phyloP scores from a whole-genome alignment of 2,113 vertebrate species.

The Corynorhinus townsendii region DNA sequence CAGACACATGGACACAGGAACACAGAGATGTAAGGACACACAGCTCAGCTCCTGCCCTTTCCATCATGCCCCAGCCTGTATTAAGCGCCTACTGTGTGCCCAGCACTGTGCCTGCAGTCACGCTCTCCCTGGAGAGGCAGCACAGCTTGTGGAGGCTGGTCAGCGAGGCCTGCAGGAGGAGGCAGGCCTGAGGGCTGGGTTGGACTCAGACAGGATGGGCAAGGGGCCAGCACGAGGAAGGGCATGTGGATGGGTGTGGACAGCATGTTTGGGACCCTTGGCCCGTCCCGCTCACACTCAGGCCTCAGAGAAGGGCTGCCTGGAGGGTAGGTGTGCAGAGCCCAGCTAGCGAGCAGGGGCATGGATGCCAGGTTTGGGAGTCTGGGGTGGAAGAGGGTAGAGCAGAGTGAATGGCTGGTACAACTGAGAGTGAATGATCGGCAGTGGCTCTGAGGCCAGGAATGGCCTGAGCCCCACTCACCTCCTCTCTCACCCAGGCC shows the following conservation, averaged over 20 bases:
- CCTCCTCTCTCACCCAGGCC: slow-evolving; percentile 79
- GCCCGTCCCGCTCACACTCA: background rate
- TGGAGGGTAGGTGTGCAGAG: background rate
- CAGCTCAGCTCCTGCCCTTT: background rate
- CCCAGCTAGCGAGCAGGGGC: background rate
- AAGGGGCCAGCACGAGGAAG: background rate
- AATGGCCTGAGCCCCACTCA: slow-evolving; percentile 47
- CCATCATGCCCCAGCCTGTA: background rate
- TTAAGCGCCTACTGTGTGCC: background rate
- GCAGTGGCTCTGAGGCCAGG: background rate
- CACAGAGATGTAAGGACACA: background rate
- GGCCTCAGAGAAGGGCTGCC: background rate
- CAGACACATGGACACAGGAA: background rate
- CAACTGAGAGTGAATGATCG: rapidly evolving
- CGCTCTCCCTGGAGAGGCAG: background rate
- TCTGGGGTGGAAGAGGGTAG: background rate
- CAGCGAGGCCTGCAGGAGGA: background rate
- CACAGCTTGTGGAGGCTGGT: background rate
- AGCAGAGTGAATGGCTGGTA: background rate
- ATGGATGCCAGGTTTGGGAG: background rate
- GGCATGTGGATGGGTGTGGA: background rate
- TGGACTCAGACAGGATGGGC: background rate
- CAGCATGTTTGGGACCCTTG: background rate
- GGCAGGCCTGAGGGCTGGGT: background rate
- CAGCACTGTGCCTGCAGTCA: background rate